A percentile compares a stretch with the other conserved stretches of the same genome.
Conservation (phyloP, 2,797 vertebrate species). For the Coccyzus lansbergi region DNA sequence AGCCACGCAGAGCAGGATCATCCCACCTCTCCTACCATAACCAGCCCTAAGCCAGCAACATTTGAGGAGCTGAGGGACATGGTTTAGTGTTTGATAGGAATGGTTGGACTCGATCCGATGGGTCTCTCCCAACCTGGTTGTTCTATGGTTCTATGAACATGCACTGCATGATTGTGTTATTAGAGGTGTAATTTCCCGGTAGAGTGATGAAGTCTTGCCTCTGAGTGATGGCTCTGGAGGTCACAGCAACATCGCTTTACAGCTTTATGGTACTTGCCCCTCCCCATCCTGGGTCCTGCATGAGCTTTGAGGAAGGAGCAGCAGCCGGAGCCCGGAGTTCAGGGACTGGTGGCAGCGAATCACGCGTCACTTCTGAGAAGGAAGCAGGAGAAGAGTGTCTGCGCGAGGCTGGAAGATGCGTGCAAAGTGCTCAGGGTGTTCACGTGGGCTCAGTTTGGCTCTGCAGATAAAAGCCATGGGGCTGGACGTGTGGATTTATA, state of each 20-base stretch:
- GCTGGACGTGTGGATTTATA: neutral
- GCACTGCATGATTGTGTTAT: accelerated
- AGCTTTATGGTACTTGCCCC: neutral
- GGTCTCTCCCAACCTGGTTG: no score
- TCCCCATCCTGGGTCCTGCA: accelerated
- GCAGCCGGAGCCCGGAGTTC: neutral
- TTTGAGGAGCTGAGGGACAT: no score
- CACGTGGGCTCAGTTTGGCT: neutral
- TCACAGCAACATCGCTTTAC: accelerated
- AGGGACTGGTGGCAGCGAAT: neutral
- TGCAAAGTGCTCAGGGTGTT: neutral
- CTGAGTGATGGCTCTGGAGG: neutral
- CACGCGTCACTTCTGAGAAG: accelerated
- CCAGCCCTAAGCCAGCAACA: neutral
- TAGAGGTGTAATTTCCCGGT: neutral
- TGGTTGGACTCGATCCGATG: no score
- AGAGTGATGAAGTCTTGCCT: neutral
- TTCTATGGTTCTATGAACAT: no score
- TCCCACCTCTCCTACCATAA: neutral
- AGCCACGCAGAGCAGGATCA: accelerated
- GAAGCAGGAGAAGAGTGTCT: neutral
- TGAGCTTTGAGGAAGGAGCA: neutral
- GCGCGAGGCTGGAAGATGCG: neutral
- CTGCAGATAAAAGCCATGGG: neutral
- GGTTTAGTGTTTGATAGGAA: no score